Percentiles rank a stretch among this genome's conserved stretches.
Conservation (phyloP, 2,888 invertebrate genomes). For the Camponotus fellah region DNA sequence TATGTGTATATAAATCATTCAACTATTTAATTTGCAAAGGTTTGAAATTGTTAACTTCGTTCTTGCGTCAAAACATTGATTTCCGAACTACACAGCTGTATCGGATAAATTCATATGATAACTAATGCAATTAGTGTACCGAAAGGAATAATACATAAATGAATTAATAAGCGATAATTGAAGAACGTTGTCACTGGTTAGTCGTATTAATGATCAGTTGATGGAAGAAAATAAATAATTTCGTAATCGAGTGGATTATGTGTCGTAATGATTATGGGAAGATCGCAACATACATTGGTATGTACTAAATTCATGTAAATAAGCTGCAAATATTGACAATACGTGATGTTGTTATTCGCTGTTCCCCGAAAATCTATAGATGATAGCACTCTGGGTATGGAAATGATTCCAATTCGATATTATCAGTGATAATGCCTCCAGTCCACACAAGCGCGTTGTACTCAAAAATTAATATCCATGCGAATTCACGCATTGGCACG, state of each 20-base stretch:
- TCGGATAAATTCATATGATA: conserved; percentile 38
- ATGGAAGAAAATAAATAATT: conserved; percentile 48
- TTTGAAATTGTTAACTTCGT: conserved; percentile 6
- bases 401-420: conserved; percentile 70
- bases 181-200: conserved; percentile 17
- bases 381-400: conserved; percentile 55
- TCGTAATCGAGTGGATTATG: not conserved
- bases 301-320: conserved; percentile 31
- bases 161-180: conserved; percentile 34
- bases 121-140: conserved; percentile 44
- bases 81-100: conserved; percentile 19
- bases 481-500: conserved; percentile 61
- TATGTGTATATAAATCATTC: not conserved
- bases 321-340: conserved; percentile 48
- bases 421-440: conserved; percentile 70
- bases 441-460: conserved; percentile 39
- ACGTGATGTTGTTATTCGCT: conserved; percentile 26
- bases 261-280: conserved; percentile 17
- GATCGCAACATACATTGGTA: conserved; percentile 16
- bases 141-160: conserved; percentile 28
- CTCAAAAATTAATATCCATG: conserved; percentile 74
- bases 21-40: conserved; percentile 19
- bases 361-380: conserved; percentile 56
- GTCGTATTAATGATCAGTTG: conserved; percentile 27
- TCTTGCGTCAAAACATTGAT: conserved; percentile 17